phyloP scores from a whole-genome alignment of 2,797 vertebrate genomes.

The Bradypus variegatus region DNA sequence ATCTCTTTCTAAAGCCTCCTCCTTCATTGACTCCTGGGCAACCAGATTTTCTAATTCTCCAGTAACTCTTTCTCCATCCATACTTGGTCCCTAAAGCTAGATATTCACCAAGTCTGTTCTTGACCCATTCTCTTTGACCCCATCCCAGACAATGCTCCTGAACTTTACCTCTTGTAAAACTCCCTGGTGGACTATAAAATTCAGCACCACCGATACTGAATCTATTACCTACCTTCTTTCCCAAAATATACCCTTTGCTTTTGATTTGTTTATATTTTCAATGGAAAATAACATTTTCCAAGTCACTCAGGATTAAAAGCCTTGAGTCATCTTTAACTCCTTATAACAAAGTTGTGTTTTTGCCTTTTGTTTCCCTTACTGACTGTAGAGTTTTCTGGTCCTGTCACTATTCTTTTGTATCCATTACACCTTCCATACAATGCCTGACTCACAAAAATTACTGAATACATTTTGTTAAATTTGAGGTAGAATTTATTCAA shows the following conservation, averaged over 20 bases:
- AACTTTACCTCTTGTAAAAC: background rate
- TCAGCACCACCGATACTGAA: rapidly evolving
- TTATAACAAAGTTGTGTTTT: background rate
- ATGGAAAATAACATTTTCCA: background rate
- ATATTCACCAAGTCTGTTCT: background rate
- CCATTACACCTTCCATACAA: background rate
- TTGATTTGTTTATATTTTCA: background rate
- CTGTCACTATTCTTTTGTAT: background rate
- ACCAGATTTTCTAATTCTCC: background rate
- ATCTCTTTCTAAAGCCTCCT: background rate
- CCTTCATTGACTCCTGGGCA: background rate
- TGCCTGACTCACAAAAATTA: background rate
- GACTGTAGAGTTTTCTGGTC: background rate
- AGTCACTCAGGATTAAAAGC: background rate
- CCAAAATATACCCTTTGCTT: background rate
- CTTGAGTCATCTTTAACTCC: background rate
- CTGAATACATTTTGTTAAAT: background rate
- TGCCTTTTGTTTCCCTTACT: background rate
- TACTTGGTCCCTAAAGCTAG: background rate
- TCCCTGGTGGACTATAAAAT: too few relatives aligned
- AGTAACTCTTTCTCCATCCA: background rate
- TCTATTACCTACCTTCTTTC: too few relatives aligned
- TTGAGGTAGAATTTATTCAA: background rate
- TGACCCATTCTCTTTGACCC: background rate
- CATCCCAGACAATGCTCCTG: background rate